Percentiles rank a stretch among this genome's conserved stretches.
phyloP scores from a whole-genome alignment of 2,113 vertebrate species.

The Eupsittula cactorum region DNA sequence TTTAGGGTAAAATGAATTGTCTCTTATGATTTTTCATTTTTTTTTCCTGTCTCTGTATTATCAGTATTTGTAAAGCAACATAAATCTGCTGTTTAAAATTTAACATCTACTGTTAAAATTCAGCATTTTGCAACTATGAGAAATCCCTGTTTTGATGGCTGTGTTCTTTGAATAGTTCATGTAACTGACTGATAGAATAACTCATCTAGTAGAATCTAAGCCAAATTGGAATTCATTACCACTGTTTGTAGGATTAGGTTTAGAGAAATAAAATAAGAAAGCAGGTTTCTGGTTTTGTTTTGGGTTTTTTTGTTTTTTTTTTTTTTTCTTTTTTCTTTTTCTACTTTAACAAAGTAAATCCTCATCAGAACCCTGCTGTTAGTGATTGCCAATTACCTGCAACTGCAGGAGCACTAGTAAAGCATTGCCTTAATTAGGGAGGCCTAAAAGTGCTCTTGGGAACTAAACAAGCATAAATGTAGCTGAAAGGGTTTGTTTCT shows the following conservation, averaged over 20 bases:
- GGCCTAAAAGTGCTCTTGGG: constrained; percentile 50
- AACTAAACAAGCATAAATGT: constrained; percentile 29
- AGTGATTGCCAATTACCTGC: constrained; percentile 69
- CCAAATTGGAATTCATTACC: constrained; percentile 5
- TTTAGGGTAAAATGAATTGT: background rate
- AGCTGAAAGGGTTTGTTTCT: constrained; percentile 34
- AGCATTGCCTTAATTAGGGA: constrained; percentile 57
- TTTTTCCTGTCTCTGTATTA: background rate
- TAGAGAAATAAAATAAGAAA: constrained; percentile 16
- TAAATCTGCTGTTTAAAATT: background rate
- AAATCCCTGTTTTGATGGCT: background rate
- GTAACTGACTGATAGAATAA: background rate
- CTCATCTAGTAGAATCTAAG: background rate
- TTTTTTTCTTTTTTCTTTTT: background rate
- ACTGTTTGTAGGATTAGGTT: background rate
- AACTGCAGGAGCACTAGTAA: constrained; percentile 56
- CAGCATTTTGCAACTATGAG: background rate
- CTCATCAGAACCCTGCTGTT: constrained; percentile 65
- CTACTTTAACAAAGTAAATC: constrained; percentile 44
- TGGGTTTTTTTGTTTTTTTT: too few relatives aligned
- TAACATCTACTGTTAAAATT: background rate
- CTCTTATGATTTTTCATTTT: background rate
- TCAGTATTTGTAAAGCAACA: background rate
- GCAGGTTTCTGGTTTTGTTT: background rate
- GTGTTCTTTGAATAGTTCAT: background rate